Evolutionary conservation across 1,140 invertebrate species (phyloP), one percentile per base, ranked within the genome.

Genomic region (Agraylea sexmaculata): DNA sequence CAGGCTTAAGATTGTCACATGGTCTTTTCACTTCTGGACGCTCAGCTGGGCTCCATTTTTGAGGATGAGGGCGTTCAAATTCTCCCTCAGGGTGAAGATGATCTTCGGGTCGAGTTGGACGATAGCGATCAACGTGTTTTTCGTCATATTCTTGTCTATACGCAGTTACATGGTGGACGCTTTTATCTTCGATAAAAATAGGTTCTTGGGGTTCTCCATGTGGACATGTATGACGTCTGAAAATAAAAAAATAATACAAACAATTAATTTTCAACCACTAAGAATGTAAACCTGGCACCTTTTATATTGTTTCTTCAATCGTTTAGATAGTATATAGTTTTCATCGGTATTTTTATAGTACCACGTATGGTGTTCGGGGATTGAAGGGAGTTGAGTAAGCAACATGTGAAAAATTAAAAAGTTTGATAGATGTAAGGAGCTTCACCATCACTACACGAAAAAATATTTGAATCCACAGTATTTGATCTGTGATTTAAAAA

Each of bases 131-230:
- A 11, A 74, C 70, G 37, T 69, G 70, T 48, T 80, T 80, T 53
- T 76, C 70, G 43, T 77, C 70, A 52, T 72, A 80, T 50, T 79
- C 75, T 43, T 74, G 61, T 31, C 66, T 66, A 53, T 80, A 80
- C 10, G 75, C 76, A 39, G 73, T 74, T 12, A 69, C 68, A 0
- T 53, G 38, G 6, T 61, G 54, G 40, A 76, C 58, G 64, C 45
- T 74, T 65, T 44, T 68, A 56, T 52, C 66, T 54, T 48, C 71
- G 60, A 53, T 57, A 57, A 67, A 66, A 46, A 74, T 57, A 54
- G 72, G 69, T 53, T 75, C 71, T 53, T 68, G 66, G 39, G 69
- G 66, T 46, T 69, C 57, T 52, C 71, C 71, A 58, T 77, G 74
- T 53, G 71, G 68, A 53, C 74, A 77, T 45, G 71, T 70, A 55